Percentiles rank a stretch among this genome's conserved stretches.
Evolutionary conservation across 2,797 vertebrate species (phyloP).

Genomic region (Pampus argenteus): DNA sequence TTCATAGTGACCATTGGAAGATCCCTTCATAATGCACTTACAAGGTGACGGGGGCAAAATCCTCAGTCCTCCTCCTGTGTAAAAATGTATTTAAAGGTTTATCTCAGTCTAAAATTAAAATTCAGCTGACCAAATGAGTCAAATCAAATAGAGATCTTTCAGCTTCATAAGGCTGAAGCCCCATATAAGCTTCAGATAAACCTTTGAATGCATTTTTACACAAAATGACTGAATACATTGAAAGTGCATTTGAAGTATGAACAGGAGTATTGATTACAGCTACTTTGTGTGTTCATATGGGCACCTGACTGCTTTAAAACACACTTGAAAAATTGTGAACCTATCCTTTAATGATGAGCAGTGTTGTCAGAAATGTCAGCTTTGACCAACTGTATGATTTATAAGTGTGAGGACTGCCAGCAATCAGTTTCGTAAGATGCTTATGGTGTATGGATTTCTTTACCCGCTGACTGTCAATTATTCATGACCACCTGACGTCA

Average conservation of each 20-base stretch:
- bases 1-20: neutral
- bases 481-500: neutral
- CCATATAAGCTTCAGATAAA: no score
- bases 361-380: neutral
- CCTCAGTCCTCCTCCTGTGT: no score
- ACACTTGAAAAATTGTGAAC: no score
- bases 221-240: neutral
- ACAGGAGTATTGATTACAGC: neutral
- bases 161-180: no score
- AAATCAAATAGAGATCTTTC: no score
- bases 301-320: no score
- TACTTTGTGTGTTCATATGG: neutral
- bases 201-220: no score
- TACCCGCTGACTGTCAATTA: slow-evolving; percentile 17
- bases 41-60: neutral
- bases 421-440: neutral
- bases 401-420: neutral
- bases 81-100: no score
- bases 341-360: slow-evolving; percentile 1
- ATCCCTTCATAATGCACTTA: neutral
- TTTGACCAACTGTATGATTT: slow-evolving; percentile 2
- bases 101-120: no score
- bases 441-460: slow-evolving; percentile 13
- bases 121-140: no score
- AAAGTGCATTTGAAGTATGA: neutral